phyloP scores from a whole-genome alignment of 1,140 invertebrate species.

The Gryllus bimaculatus region DNA sequence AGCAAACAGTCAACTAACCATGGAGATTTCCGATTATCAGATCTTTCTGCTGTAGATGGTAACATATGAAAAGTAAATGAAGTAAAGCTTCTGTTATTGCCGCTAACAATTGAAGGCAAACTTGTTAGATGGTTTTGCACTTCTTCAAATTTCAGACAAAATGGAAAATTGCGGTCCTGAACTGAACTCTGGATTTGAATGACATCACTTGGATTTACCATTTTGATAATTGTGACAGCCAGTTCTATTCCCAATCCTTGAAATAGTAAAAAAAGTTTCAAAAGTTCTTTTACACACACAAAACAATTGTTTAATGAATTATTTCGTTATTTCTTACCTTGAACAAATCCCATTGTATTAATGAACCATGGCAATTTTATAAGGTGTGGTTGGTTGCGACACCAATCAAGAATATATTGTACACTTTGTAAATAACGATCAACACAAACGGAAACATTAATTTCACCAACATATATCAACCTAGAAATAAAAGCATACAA shows the following conservation, averaged over 20 bases:
- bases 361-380: constrained; percentile 12
- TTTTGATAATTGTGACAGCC: not conserved
- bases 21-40: too few relatives aligned
- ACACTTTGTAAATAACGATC: constrained; percentile 7
- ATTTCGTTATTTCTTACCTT: constrained; percentile 3
- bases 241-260: not conserved
- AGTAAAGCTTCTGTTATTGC: too few relatives aligned
- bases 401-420: not conserved
- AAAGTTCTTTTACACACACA: not conserved
- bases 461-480: constrained; percentile 6
- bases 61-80: too few relatives aligned
- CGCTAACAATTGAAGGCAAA: too few relatives aligned
- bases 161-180: not conserved
- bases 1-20: too few relatives aligned
- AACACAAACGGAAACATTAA: constrained; percentile 8
- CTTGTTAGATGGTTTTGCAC: too few relatives aligned
- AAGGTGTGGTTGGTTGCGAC: not conserved
- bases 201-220: not conserved
- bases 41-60: too few relatives aligned
- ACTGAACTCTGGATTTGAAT: not conserved
- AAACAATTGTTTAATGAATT: not conserved
- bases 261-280: not conserved
- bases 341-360: constrained; percentile 16
- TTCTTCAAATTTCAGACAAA: not conserved
- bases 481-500: not conserved